Percentiles rank a stretch among this genome's conserved stretches.
phyloP scores from a whole-genome alignment of 2,113 vertebrate genomes.

The Haplochromis vanheusdeni region DNA sequence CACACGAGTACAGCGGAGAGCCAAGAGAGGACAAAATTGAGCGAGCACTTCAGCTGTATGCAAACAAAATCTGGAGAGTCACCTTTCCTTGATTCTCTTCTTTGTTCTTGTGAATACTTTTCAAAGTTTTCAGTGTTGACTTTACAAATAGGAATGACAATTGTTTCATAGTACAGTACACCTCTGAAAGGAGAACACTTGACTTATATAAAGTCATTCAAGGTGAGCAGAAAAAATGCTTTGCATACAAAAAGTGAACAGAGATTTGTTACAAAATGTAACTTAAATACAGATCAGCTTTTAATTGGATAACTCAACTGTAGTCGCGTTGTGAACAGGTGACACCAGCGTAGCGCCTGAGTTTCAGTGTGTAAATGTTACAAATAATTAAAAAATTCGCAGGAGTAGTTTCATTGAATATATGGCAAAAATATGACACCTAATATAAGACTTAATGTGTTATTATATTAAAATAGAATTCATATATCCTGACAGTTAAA shows the following conservation, averaged over 20 bases:
- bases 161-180: background rate
- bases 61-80: background rate
- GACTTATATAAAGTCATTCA: background rate
- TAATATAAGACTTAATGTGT: slow-evolving; percentile 4
- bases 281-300: background rate
- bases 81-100: background rate
- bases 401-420: background rate
- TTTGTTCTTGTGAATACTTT: background rate
- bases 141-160: background rate
- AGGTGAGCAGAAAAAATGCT: background rate
- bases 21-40: background rate
- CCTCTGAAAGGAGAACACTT: background rate
- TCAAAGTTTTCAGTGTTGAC: background rate
- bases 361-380: background rate
- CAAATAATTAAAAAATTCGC: slow-evolving; percentile 8
- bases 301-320: background rate
- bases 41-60: background rate
- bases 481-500: slow-evolving; percentile 11
- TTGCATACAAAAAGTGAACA: background rate
- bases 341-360: background rate
- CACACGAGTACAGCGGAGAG: background rate
- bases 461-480: slow-evolving; percentile 24
- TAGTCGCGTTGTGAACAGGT: background rate
- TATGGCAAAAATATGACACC: background rate
- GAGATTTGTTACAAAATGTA: background rate